Conservation (phyloP, 2,797 vertebrate genomes). For the Microctenopoma stevenorrisi region DNA sequence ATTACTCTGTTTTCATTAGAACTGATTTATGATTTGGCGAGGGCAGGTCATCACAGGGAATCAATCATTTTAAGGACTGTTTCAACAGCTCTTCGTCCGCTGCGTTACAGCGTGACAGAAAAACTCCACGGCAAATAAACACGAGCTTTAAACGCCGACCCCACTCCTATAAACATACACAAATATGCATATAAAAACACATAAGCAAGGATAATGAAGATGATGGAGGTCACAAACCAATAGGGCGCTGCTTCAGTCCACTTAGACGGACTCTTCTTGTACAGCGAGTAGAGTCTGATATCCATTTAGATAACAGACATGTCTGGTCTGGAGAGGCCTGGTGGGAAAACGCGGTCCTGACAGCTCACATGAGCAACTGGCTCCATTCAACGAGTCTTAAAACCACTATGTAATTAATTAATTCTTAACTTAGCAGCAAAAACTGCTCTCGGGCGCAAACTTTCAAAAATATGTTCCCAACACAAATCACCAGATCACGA, state of each 20-base stretch:
- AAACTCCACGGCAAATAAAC: neutral
- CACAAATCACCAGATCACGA: constrained; percentile 3
- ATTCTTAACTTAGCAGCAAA: neutral
- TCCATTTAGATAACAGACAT: constrained; percentile 16
- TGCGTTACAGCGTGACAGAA: neutral
- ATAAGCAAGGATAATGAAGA: neutral
- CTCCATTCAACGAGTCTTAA: constrained; percentile 2
- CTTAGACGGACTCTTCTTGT: constrained; percentile 8
- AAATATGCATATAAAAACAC: neutral
- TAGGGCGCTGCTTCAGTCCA: neutral
- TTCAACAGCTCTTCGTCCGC: neutral
- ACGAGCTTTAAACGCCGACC: neutral
- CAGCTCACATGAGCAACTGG: constrained; percentile 13
- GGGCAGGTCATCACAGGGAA: neutral
- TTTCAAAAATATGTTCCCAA: constrained; percentile 8
- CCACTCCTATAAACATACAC: neutral
- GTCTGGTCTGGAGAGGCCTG: constrained; percentile 10
- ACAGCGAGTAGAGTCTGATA: constrained; percentile 4
- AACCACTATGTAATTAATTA: neutral
- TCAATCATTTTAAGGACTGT: constrained; percentile 1
- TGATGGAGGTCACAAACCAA: neutral
- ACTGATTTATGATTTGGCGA: neutral
- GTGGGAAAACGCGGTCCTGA: constrained; percentile 15
- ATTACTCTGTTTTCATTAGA: neutral
- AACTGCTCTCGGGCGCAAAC: constrained; percentile 7